Percentiles rank a stretch among this genome's conserved stretches.
Evolutionary conservation across 2,797 vertebrate species (phyloP).

Genomic region (Avahi laniger): DNA sequence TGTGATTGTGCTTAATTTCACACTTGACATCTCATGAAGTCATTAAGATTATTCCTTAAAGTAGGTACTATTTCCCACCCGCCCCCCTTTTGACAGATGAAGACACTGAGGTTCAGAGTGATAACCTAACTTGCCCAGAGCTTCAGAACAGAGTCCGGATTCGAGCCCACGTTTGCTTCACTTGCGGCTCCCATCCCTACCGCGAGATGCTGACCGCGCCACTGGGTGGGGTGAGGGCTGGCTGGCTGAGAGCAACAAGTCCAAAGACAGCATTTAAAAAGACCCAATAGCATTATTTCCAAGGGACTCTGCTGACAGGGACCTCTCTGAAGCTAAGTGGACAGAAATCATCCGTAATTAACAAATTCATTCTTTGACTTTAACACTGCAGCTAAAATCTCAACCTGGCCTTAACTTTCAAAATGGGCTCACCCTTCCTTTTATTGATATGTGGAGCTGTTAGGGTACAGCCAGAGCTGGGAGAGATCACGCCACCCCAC

Average conservation of each 20-base stretch:
- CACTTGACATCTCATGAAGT: neutral
- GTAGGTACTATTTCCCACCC: neutral
- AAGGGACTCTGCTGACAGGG: neutral
- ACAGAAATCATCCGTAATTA: neutral
- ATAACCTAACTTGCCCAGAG: neutral
- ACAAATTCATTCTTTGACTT: neutral
- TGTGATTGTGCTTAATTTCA: neutral
- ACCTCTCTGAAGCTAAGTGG: neutral
- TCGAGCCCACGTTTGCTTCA: neutral
- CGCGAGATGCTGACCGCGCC: neutral
- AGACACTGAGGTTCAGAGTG: neutral
- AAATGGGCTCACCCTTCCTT: neutral
- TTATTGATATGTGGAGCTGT: neutral
- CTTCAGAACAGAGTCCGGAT: neutral
- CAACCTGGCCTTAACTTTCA: neutral
- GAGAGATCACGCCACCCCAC: neutral
- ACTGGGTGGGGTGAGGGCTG: neutral
- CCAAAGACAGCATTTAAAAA: neutral
- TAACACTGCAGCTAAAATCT: neutral
- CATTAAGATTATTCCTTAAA: neutral
- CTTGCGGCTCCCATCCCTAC: neutral
- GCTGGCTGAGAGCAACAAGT: neutral
- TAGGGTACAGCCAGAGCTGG: neutral
- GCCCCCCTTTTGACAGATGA: neutral
- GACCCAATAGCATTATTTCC: neutral